phyloP scores from a whole-genome alignment of 2,797 vertebrate genomes.

The Mionectes olivaceus region DNA sequence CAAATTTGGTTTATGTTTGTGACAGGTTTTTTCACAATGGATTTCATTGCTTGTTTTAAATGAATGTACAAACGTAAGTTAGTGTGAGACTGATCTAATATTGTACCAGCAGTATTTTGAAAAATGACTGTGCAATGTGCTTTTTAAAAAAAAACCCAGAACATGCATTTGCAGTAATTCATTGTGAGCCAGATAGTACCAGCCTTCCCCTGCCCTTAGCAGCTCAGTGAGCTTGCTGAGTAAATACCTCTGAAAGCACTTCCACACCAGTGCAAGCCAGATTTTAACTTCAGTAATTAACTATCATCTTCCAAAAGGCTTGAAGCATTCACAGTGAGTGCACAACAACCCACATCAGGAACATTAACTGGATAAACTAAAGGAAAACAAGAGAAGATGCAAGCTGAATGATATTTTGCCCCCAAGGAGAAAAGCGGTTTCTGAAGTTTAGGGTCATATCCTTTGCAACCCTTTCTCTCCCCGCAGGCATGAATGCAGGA shows the following conservation, averaged over 20 bases:
- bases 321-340: slow-evolving; percentile 13
- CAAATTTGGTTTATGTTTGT: slow-evolving; percentile 12
- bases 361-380: slow-evolving; percentile 14
- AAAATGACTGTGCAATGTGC: neutral
- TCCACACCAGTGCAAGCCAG: slow-evolving; percentile 3
- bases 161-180: neutral
- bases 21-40: slow-evolving; percentile 7
- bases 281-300: slow-evolving; percentile 56
- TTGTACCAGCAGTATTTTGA: neutral
- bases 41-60: slow-evolving; percentile 19
- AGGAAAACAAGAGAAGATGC: slow-evolving; percentile 36
- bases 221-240: neutral
- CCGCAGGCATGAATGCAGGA: neutral
- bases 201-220: neutral
- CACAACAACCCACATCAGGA: slow-evolving; percentile 1
- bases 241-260: neutral
- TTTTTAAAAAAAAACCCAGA: neutral
- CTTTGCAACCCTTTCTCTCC: neutral
- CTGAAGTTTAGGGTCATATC: slow-evolving; percentile 54
- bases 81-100: neutral
- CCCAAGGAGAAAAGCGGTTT: slow-evolving; percentile 4
- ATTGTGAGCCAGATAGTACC: neutral
- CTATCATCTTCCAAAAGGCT: slow-evolving; percentile 41
- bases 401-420: slow-evolving; percentile 36
- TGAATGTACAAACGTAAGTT: neutral